These are phyloP conservation scores for Physella acuta DNA, from an alignment of 1,140 invertebrate genomes.

Conservation along the genomic window DNA sequence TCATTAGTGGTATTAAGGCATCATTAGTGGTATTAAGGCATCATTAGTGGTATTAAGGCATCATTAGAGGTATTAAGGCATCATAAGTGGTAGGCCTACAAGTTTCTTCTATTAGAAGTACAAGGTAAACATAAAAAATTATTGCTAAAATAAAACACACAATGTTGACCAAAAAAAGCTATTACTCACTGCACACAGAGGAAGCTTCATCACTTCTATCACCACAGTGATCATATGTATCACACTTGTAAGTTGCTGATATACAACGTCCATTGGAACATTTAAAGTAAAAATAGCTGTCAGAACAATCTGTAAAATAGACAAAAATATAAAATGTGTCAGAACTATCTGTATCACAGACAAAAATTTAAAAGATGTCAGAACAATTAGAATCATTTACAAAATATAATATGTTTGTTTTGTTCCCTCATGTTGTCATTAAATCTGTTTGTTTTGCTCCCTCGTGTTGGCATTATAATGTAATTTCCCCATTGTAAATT, in stretches of 20 bases:
- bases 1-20: background rate
- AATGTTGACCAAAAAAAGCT: too few species aligned
- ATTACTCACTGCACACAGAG: conserved; percentile 17
- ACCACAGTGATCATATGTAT: conserved; percentile 30
- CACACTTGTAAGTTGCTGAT: conserved; percentile 22
- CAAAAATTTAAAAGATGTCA: too few species aligned
- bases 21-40: background rate
- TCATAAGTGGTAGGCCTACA: background rate
- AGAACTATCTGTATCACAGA: background rate
- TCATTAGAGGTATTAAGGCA: background rate
- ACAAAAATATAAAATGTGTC: too few species aligned
- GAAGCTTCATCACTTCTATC: conserved; percentile 29
- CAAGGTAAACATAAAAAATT: background rate
- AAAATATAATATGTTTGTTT: background rate
- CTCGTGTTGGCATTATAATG: background rate
- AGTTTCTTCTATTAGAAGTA: background rate
- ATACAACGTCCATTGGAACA: conserved; percentile 29
- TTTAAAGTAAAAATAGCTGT: conserved; percentile 8
- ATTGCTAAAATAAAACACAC: background rate
- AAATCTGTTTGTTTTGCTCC: background rate
- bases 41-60: background rate
- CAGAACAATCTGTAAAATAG: conserved; percentile 1
- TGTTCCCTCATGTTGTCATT: background rate
- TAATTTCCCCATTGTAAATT: background rate
- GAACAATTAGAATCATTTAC: background rate